These are phyloP conservation scores for Microctonus aethiopoides DNA, from an alignment of 2,888 invertebrate genomes.

Conservation along the genomic window DNA sequence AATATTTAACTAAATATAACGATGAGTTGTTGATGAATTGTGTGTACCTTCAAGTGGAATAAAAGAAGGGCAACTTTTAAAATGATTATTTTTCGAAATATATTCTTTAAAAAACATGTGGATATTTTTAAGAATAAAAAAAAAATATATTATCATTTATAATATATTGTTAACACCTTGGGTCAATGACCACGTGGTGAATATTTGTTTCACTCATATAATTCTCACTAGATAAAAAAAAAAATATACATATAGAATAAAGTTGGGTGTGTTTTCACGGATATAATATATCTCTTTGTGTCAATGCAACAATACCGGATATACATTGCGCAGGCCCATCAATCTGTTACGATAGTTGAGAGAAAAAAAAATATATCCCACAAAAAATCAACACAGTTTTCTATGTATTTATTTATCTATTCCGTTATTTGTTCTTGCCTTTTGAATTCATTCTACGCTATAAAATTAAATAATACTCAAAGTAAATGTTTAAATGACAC, in stretches of 20 bases:
- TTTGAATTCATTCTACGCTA: too few species aligned
- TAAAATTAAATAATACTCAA: not conserved
- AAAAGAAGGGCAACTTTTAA: too few species aligned
- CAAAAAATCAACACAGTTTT: not conserved
- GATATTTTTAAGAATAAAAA: too few species aligned
- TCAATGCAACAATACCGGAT: constrained; percentile 34
- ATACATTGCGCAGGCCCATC: not conserved
- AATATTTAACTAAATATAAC: not conserved
- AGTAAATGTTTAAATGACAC: not conserved
- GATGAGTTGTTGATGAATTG: not conserved
- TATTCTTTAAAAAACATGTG: too few species aligned
- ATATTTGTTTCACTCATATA: not conserved
- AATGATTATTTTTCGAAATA: too few species aligned
- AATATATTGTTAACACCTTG: too few species aligned
- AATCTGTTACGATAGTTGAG: not conserved
- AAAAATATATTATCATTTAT: too few species aligned
- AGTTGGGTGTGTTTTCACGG: constrained; percentile 38
- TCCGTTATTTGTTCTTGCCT: not conserved
- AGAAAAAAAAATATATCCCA: not conserved
- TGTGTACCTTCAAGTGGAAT: too few species aligned
- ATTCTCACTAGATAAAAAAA: not conserved
- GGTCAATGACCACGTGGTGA: constrained; percentile 16
- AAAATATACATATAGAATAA: not conserved
- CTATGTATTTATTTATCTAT: too few species aligned
- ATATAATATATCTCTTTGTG: constrained; percentile 39